Percentiles rank a stretch among this genome's conserved stretches.
Conservation (phyloP, 2,113 vertebrate species). For the Indicator maculatus region DNA sequence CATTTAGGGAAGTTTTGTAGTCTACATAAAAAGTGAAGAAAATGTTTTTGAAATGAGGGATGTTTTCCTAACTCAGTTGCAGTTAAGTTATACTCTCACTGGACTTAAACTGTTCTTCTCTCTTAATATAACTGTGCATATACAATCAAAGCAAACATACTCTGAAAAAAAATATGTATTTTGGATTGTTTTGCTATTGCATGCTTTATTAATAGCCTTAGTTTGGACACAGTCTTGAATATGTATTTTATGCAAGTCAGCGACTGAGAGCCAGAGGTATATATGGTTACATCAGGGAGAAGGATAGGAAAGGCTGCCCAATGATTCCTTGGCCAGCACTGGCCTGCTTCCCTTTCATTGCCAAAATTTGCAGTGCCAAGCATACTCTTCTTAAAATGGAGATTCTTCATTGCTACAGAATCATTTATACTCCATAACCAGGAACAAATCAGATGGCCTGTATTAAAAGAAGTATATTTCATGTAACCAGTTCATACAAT, state of each 20-base stretch:
- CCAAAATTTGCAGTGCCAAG: neutral
- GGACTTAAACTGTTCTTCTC: neutral
- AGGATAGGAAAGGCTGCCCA: slow-evolving; percentile 27
- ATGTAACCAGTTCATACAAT: neutral
- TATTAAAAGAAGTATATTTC: neutral
- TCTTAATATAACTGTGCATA: neutral
- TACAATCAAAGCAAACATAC: neutral
- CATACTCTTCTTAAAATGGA: slow-evolving; percentile 70
- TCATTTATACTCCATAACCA: slow-evolving; percentile 15
- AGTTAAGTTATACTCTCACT: neutral
- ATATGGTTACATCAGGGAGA: slow-evolving; percentile 25
- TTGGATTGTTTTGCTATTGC: neutral
- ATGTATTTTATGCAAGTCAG: neutral
- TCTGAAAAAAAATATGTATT: neutral
- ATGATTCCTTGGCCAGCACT: neutral
- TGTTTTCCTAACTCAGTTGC: neutral
- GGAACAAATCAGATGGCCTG: neutral
- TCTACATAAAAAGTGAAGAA: neutral
- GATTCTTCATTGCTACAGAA: slow-evolving; percentile 8
- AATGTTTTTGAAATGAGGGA: neutral
- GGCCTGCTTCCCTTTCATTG: slow-evolving; percentile 7
- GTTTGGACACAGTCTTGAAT: neutral
- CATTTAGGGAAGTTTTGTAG: neutral
- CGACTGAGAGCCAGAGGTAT: neutral
- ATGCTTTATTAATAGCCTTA: slow-evolving; percentile 6